Evolutionary conservation across 1,140 invertebrate species (phyloP).

Genomic region (Pseudoatta argentina): DNA sequence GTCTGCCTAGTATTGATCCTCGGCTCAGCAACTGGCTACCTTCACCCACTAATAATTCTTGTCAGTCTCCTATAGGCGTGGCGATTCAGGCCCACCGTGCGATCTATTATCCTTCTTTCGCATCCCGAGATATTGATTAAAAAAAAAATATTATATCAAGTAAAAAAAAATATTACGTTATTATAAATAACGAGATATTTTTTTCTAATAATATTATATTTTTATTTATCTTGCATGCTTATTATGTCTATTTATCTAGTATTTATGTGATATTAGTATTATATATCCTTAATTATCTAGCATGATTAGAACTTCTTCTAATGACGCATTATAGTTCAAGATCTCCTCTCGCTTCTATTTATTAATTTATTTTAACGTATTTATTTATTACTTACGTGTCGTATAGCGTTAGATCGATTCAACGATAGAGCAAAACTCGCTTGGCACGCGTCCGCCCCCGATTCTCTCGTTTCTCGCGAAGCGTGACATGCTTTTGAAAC

Average conservation of each 20-base stretch:
- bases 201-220: not conserved
- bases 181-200: not conserved
- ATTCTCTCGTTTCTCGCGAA: constrained; percentile 20
- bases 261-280: no score
- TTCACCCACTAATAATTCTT: constrained; percentile 87
- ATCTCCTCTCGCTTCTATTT: no score
- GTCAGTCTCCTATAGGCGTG: constrained; percentile 85
- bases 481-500: constrained; percentile 41
- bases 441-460: constrained; percentile 22
- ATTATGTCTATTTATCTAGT: not conserved
- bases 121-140: not conserved
- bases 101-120: constrained; percentile 26
- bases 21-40: constrained; percentile 86
- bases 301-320: not conserved
- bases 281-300: no score
- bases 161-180: not conserved
- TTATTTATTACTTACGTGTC: not conserved
- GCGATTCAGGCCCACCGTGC: constrained; percentile 73
- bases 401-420: constrained; percentile 27
- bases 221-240: not conserved
- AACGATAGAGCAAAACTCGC: constrained; percentile 34
- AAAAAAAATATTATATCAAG: constrained; percentile 15
- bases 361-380: constrained; percentile 14
- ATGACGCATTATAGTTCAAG: not conserved
- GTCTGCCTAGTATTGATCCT: constrained; percentile 86